phyloP scores from a whole-genome alignment of 37 sponge, comb jelly and placozoan genomes.

The Halisarca cf. caerulea region DNA sequence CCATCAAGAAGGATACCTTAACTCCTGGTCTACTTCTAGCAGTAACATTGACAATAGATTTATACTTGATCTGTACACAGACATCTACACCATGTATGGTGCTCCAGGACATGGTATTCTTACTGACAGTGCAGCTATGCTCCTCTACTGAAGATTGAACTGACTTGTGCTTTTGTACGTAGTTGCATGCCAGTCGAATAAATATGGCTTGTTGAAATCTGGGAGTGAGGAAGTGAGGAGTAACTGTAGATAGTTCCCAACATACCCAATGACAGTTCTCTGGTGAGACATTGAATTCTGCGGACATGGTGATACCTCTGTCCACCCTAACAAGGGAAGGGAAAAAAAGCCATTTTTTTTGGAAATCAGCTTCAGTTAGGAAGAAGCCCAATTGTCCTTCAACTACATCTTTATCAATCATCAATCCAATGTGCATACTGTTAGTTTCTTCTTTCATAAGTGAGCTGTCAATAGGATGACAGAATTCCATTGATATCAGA shows the following conservation, averaged over 20 bases:
- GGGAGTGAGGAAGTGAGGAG: background rate
- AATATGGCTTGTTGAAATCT: conserved; percentile 9
- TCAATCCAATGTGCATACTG: background rate
- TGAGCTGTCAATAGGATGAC: background rate
- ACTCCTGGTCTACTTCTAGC: background rate
- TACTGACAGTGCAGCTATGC: background rate
- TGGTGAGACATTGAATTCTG: background rate
- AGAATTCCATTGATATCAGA: conserved; percentile 3
- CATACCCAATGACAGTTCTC: background rate
- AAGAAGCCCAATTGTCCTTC: too few species aligned
- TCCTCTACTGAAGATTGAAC: background rate
- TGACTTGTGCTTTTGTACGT: background rate
- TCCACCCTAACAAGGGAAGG: background rate
- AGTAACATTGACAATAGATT: background rate
- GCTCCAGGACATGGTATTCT: conserved; percentile 2
- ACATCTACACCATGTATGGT: background rate
- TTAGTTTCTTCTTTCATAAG: conserved; percentile 1
- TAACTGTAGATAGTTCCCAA: background rate
- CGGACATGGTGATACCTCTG: too few species aligned
- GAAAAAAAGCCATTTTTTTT: background rate
- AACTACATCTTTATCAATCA: too few species aligned
- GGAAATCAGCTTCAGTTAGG: background rate
- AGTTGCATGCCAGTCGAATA: background rate
- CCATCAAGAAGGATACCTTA: too few species aligned
- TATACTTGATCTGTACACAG: background rate